phyloP scores from a whole-genome alignment of 2,888 invertebrate genomes.

The Oligia fasciuncula region DNA sequence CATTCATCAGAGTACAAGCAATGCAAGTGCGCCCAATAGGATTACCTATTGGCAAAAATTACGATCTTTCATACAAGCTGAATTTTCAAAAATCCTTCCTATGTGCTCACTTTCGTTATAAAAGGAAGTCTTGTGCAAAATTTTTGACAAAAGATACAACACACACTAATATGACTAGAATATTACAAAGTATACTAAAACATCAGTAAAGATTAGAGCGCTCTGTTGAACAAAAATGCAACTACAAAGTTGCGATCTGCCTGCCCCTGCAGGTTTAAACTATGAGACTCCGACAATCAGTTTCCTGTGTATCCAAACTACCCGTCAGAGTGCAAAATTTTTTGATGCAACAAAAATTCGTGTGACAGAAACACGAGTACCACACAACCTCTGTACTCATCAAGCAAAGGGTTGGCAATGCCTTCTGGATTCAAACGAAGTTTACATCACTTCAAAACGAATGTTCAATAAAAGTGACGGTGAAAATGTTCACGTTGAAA shows the following conservation, averaged over 20 bases:
- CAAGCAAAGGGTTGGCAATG: slow-evolving; percentile 15
- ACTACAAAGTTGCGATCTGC: neutral
- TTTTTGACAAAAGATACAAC: neutral
- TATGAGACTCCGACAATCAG: neutral
- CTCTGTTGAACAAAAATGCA: neutral
- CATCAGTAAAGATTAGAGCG: neutral
- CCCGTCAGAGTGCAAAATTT: neutral
- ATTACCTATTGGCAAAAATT: neutral
- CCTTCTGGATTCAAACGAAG: slow-evolving; percentile 77
- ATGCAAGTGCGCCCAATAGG: neutral
- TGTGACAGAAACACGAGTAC: neutral
- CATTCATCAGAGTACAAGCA: neutral
- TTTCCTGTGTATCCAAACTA: neutral
- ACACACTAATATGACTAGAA: neutral
- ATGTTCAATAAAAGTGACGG: slow-evolving; percentile 76
- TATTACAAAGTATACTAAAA: neutral
- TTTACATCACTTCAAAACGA: slow-evolving; percentile 81
- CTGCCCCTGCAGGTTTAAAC: neutral
- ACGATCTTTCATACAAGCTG: neutral
- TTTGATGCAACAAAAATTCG: slow-evolving; percentile 7
- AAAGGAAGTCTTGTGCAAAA: too few species aligned
- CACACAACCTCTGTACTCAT: slow-evolving; percentile 9
- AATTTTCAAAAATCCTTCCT: neutral
- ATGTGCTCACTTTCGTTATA: neutral
- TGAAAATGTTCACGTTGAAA: slow-evolving; percentile 69